Conservation (phyloP, 2,797 vertebrate species). For the Enteromius afrohamiltoni region DNA sequence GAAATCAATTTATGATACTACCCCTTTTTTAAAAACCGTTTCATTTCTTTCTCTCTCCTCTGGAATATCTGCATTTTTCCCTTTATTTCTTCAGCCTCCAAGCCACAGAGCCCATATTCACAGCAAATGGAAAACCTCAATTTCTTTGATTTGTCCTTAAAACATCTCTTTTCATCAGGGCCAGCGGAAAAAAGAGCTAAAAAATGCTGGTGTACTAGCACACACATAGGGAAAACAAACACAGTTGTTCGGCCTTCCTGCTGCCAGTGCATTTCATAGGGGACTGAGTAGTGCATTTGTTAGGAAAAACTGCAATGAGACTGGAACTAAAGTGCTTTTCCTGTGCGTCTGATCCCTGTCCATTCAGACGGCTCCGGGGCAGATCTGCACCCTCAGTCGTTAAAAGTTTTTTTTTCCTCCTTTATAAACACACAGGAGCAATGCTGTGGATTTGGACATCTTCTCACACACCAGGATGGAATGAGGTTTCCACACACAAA, state of each 20-base stretch:
- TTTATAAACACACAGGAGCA: slow-evolving; percentile 52
- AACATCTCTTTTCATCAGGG: slow-evolving; percentile 61
- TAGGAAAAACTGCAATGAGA: slow-evolving; percentile 41
- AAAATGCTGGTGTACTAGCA: slow-evolving; percentile 51
- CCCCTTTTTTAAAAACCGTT: not conserved
- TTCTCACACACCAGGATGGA: slow-evolving; percentile 62
- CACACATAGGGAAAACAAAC: slow-evolving; percentile 45
- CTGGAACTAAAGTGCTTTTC: slow-evolving; percentile 60
- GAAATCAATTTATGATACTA: slow-evolving; percentile 3
- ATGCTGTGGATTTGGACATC: slow-evolving; percentile 61
- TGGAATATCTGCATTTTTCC: slow-evolving; percentile 51
- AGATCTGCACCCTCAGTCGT: slow-evolving; percentile 47
- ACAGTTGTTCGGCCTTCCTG: slow-evolving; percentile 13
- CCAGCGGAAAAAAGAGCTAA: slow-evolving; percentile 56
- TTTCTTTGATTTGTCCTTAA: slow-evolving; percentile 69
- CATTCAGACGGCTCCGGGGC: slow-evolving; percentile 47
- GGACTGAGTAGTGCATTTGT: slow-evolving; percentile 33
- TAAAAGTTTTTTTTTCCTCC: slow-evolving; percentile 26
- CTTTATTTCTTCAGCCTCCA: slow-evolving; percentile 57
- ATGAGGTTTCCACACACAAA: slow-evolving; percentile 66
- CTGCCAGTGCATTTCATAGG: slow-evolving; percentile 29
- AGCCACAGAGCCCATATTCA: slow-evolving; percentile 51
- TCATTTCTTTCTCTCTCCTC: slow-evolving; percentile 1
- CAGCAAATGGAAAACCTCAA: slow-evolving; percentile 62
- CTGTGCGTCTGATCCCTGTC: slow-evolving; percentile 65